phyloP scores from a whole-genome alignment of 2,797 vertebrate genomes.

The Chelonia mydas region DNA sequence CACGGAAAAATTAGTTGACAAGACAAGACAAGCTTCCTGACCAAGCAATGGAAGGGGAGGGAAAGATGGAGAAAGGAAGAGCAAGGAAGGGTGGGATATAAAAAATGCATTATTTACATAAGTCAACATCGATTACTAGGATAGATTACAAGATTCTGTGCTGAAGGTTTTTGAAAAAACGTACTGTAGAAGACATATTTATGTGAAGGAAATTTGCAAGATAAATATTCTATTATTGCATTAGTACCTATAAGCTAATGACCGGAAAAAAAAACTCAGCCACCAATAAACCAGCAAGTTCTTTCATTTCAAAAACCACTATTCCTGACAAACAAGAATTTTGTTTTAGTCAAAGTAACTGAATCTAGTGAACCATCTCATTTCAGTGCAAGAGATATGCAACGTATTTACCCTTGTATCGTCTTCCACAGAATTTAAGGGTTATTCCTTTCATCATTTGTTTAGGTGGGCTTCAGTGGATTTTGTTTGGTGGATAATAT shows the following conservation, averaged over 20 bases:
- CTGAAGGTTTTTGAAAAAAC: neutral
- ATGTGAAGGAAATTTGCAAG: neutral
- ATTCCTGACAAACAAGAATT: neutral
- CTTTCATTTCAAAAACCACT: neutral
- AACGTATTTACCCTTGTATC: neutral
- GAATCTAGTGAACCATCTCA: neutral
- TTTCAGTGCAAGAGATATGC: neutral
- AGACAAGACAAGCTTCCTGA: neutral
- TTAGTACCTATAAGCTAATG: neutral
- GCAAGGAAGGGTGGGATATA: neutral
- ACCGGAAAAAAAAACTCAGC: neutral
- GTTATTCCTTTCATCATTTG: neutral
- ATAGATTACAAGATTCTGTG: neutral
- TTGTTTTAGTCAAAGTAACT: neutral
- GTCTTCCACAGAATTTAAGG: neutral
- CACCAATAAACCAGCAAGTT: neutral
- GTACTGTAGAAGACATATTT: neutral
- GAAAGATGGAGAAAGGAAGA: neutral
- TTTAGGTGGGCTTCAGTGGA: neutral
- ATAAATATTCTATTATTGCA: neutral
- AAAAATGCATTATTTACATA: neutral
- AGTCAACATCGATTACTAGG: neutral
- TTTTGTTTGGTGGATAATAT: constrained; percentile 28
- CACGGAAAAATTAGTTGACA: neutral
- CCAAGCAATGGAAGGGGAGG: neutral